phyloP scores from a whole-genome alignment of 2,888 invertebrate genomes.

The Tipula vernalis region DNA sequence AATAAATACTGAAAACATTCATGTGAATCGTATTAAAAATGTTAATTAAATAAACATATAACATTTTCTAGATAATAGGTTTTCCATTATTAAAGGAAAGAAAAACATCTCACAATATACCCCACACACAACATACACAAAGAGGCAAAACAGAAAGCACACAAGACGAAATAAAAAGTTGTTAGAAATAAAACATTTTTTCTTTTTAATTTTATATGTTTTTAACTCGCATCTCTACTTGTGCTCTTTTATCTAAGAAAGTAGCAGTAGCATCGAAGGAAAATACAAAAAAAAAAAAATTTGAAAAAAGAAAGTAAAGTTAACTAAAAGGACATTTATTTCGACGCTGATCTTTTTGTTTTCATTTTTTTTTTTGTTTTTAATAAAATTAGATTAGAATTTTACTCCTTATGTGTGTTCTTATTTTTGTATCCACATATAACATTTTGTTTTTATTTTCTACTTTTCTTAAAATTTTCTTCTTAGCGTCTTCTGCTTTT shows the following conservation, averaged over 20 bases:
- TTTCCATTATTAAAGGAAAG: neutral
- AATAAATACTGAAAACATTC: neutral
- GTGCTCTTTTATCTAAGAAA: neutral
- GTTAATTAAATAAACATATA: neutral
- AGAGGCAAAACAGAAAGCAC: neutral
- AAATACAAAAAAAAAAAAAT: neutral
- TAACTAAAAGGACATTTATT: slow-evolving; percentile 4
- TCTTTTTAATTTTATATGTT: neutral
- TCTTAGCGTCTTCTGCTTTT: slow-evolving; percentile 4
- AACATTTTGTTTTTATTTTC: neutral
- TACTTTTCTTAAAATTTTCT: neutral
- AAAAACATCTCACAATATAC: neutral
- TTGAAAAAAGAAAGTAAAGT: neutral
- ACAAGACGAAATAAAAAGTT: neutral
- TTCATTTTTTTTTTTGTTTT: neutral
- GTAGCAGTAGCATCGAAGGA: neutral
- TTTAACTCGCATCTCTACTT: neutral
- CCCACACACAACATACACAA: neutral
- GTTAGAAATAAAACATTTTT: neutral
- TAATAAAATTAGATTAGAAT: neutral
- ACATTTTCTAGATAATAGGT: neutral
- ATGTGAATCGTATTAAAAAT: neutral
- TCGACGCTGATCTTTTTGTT: neutral
- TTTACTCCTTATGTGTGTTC: neutral
- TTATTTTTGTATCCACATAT: neutral